Percentiles rank a stretch among this genome's conserved stretches.
Evolutionary conservation across 2,888 invertebrate species (phyloP).

Genomic region (Leucoma salicis): DNA sequence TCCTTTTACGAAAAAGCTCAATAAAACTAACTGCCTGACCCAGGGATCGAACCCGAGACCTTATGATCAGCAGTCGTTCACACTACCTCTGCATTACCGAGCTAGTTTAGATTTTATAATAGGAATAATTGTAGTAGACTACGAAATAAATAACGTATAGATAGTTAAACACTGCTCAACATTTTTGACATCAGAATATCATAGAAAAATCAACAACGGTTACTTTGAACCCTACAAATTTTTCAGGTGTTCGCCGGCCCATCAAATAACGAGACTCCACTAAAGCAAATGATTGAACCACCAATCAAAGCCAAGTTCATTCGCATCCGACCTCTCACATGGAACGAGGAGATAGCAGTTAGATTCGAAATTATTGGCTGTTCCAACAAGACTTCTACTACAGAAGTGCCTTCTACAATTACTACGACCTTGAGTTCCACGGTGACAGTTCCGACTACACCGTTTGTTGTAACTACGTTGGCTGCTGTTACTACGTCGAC

Average conservation of each 20-base stretch:
- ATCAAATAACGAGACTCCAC: slow-evolving; percentile 79
- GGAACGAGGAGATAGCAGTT: slow-evolving; percentile 86
- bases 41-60: no score
- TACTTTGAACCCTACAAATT: background rate
- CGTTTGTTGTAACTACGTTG: background rate
- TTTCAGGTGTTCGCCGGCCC: slow-evolving; percentile 87
- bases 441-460: background rate
- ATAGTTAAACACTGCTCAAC: no score
- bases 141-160: no score
- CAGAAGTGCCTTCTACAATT: background rate
- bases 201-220: no score
- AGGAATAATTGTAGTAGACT: no score
- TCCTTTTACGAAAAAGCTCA: no score
- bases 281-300: slow-evolving; percentile 84
- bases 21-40: no score
- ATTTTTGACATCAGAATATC: no score
- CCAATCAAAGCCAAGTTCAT: slow-evolving; percentile 89
- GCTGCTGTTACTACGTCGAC: background rate
- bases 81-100: no score
- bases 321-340: slow-evolving; percentile 87
- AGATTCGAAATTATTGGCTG: slow-evolving; percentile 90
- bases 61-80: no score
- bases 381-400: slow-evolving; percentile 9
- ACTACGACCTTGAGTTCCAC: background rate
- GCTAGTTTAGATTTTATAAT: no score